phyloP scores from a whole-genome alignment of 2,888 invertebrate species.

The Masnerella sp. region DNA sequence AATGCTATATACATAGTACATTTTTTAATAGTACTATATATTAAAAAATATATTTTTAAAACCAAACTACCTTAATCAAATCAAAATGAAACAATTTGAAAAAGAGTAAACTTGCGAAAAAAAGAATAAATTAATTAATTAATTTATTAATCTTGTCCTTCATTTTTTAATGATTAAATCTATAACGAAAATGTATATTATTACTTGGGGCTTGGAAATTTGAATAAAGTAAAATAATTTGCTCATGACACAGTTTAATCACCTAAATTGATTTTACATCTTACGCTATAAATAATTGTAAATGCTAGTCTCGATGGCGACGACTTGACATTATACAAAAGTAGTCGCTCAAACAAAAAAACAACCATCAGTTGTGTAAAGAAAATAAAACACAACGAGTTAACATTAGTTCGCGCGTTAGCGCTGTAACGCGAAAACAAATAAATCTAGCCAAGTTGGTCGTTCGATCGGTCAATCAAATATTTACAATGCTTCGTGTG shows the following conservation, averaged over 20 bases:
- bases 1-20: too few relatives aligned
- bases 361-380: slow-evolving; percentile 16
- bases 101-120: too few relatives aligned
- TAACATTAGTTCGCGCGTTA: slow-evolving; percentile 6
- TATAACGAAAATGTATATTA: too few relatives aligned
- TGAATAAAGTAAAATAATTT: neutral
- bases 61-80: too few relatives aligned
- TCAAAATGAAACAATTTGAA: too few relatives aligned
- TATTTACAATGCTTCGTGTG: slow-evolving; percentile 10
- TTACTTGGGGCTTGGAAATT: too few relatives aligned
- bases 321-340: slow-evolving; percentile 25
- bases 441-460: neutral
- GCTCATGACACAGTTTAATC: slow-evolving; percentile 22
- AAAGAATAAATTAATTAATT: too few relatives aligned
- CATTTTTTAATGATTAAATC: too few relatives aligned
- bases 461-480: neutral
- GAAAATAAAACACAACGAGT: slow-evolving; percentile 24
- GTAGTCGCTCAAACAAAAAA: slow-evolving; percentile 4
- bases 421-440: neutral
- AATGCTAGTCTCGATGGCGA: slow-evolving; percentile 27
- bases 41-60: too few relatives aligned
- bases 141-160: too few relatives aligned
- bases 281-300: slow-evolving; percentile 24
- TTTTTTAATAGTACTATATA: too few relatives aligned
- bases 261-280: slow-evolving; percentile 24